Evolutionary conservation across 2,113 vertebrate genomes (phyloP), one percentile per base, ranked within the genome.

Genomic region (Tachysurus fulvidraco): DNA sequence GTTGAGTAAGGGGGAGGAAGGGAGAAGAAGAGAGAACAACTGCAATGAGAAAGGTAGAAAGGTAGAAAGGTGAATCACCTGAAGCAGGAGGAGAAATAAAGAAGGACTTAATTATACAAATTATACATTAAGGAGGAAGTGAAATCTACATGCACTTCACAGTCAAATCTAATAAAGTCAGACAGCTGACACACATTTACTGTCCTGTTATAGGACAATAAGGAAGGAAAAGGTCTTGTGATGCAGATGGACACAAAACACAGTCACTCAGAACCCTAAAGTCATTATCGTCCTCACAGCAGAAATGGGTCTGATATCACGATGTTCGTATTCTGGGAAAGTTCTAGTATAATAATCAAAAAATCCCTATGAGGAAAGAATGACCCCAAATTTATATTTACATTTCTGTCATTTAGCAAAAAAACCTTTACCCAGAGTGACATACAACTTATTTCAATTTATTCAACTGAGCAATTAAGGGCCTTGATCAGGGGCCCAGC

Each of bases 21-120:
- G 17, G 85, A 30, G 76, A n/a, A 46, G 54, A 76, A 23, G 52
- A 54, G 73, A 77, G 67, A 55, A 84, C 44, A 30, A 67, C 30
- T 81, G 21, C 78, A 60, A 2, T 80, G 16, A 59, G 54, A 57
- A 36, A 30, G 78, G 17, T 16, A 54, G 19, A 46, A 74, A 10
- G 41, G 41, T 13, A 71, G 30, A 80, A 69, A 84, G 71, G 71
- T 59, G 57, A 46, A 84, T 55, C 7, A 21, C 17, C 60, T 67
- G 73, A 52, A 44, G 82, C 36, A 55, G 28, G 2, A 83, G 81
- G 64, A 36, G 54, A 69, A 13, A 67, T 83, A 50, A 83, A 54
- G 28, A 41, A 4, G 36, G 46, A 11, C 55, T 60, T 60, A 19
- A 60, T 12, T 60, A 4, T 81, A 81, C 54, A 54, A 28, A 25